phyloP scores from a whole-genome alignment of 2,113 vertebrate genomes.

The Mormyrus iriodes region DNA sequence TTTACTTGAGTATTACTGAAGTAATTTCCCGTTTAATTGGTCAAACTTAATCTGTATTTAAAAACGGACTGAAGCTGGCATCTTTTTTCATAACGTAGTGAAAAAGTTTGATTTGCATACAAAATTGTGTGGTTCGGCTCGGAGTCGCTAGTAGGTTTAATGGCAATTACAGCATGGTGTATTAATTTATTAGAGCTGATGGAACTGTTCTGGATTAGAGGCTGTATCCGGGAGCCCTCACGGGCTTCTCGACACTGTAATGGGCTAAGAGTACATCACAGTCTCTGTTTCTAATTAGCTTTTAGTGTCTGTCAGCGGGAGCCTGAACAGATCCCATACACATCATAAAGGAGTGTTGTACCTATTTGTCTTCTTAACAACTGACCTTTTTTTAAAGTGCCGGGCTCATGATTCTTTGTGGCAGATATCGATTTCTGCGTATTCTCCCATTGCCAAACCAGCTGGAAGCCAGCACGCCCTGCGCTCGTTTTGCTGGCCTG shows the following conservation, averaged over 20 bases:
- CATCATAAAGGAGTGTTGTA: neutral
- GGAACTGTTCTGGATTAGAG: neutral
- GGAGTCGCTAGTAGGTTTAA: neutral
- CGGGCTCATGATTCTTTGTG: neutral
- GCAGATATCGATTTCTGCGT: neutral
- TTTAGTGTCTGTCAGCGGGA: neutral
- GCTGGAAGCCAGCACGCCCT: neutral
- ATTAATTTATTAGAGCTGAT: conserved; percentile 5
- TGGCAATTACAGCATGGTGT: neutral
- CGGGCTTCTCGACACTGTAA: neutral
- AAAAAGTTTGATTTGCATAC: neutral
- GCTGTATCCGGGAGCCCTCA: neutral
- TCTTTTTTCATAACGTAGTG: neutral
- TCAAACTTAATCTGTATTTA: neutral
- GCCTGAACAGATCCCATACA: neutral
- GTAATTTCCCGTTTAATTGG: neutral
- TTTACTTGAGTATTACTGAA: neutral
- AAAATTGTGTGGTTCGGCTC: neutral
- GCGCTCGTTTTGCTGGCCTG: neutral
- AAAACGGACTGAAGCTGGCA: neutral
- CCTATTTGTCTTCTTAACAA: neutral
- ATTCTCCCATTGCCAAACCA: neutral
- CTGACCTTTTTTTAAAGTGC: neutral
- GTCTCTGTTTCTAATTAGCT: neutral
- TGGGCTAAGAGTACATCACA: neutral